phyloP scores from a whole-genome alignment of 2,113 vertebrate genomes.

The Coptodon rendalli region DNA sequence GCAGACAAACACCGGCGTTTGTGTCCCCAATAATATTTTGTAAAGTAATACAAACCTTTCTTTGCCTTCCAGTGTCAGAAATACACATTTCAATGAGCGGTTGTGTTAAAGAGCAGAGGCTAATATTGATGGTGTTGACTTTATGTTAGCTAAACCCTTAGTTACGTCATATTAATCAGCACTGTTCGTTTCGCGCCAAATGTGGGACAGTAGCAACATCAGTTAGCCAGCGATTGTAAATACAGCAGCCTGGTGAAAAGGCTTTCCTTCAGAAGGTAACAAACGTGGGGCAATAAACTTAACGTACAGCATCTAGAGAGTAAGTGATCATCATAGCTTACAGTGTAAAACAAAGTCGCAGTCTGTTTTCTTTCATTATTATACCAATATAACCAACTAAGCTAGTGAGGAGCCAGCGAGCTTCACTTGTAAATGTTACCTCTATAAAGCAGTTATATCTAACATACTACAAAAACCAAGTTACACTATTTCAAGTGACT shows the following conservation, averaged over 20 bases:
- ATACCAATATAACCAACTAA: neutral
- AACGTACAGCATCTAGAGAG: neutral
- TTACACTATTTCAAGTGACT: neutral
- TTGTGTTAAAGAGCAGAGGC: neutral
- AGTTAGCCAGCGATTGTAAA: neutral
- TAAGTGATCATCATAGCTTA: neutral
- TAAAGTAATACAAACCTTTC: neutral
- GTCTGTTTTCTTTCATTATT: neutral
- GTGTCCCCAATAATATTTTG: neutral
- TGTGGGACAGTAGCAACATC: too few species aligned
- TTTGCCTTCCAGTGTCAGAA: neutral
- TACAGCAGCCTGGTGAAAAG: neutral
- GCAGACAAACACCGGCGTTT: neutral
- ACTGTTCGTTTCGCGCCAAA: constrained; percentile 1
- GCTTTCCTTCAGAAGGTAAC: neutral
- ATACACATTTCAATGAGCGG: neutral
- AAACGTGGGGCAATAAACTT: neutral
- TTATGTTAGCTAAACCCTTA: neutral
- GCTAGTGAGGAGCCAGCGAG: neutral
- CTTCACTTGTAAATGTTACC: neutral
- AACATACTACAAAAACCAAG: neutral
- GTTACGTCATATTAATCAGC: neutral
- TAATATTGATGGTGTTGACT: too few species aligned
- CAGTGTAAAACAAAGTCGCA: neutral
- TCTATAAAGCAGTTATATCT: neutral